A percentile compares a stretch with the other conserved stretches of the same genome.
Conservation (phyloP, 2,113 vertebrate species). For the Mohoua ochrocephala region DNA sequence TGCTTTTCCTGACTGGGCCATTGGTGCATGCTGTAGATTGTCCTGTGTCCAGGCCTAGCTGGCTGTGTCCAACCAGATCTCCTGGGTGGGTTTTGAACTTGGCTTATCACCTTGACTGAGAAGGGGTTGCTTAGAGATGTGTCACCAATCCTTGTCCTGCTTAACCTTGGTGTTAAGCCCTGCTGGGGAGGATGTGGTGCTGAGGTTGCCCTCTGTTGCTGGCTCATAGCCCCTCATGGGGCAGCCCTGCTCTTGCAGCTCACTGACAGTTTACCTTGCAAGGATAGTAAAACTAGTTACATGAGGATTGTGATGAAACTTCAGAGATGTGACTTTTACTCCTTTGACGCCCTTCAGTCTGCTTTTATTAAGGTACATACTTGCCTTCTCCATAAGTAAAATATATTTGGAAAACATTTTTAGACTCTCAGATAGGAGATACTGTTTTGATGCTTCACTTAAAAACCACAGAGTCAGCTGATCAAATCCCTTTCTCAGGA, state of each 20-base stretch:
- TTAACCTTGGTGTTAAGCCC: not conserved
- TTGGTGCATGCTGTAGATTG: not conserved
- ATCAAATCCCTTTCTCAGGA: not conserved
- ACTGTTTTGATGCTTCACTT: not conserved
- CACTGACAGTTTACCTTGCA: not conserved
- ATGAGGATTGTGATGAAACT: not conserved
- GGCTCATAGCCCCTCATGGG: not conserved
- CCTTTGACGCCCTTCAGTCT: not conserved
- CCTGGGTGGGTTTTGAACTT: not conserved
- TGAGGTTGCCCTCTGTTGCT: not conserved
- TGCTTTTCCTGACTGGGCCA: not conserved
- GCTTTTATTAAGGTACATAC: not conserved
- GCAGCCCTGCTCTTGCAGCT: not conserved
- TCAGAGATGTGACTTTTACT: not conserved
- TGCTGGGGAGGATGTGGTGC: not conserved
- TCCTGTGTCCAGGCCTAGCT: not conserved
- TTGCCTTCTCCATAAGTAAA: not conserved
- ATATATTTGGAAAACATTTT: not conserved
- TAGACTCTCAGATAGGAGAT: not conserved
- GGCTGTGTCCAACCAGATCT: accelerated
- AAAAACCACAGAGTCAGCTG: not conserved
- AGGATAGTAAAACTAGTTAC: not conserved
- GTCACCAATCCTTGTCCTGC: not conserved
- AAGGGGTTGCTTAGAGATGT: not conserved
- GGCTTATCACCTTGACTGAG: not conserved